A percentile compares a stretch with the other conserved stretches of the same genome.
phyloP scores from a whole-genome alignment of 2,888 invertebrate species.

The Nomada lathburiana region DNA sequence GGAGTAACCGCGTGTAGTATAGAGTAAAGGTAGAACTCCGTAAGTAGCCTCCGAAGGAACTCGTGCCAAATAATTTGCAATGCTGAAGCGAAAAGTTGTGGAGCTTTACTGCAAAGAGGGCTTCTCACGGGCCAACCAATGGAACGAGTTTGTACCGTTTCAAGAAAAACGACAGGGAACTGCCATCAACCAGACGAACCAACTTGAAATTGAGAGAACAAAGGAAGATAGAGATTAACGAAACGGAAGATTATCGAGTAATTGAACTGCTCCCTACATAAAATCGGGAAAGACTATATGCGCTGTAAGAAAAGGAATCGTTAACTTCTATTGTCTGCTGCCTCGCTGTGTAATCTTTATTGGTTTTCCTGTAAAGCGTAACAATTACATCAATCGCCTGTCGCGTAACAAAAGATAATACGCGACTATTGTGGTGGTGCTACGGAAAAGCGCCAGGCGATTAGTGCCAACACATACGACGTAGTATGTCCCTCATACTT shows the following conservation, averaged over 20 bases:
- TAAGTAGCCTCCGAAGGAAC: conserved; percentile 74
- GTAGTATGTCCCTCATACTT: too few relatives aligned
- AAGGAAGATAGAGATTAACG: conserved; percentile 52
- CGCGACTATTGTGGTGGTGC: too few relatives aligned
- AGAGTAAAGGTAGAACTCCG: conserved; percentile 16
- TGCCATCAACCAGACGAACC: conserved; percentile 49
- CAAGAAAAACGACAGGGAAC: conserved; percentile 30
- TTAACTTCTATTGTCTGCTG: too few relatives aligned
- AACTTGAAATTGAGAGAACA: conserved; percentile 25
- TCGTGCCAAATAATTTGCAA: conserved; percentile 82
- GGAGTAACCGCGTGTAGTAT: conserved; percentile 51
- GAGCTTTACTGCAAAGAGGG: conserved; percentile 68
- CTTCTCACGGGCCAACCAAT: conserved; percentile 55
- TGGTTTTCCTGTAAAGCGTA: too few relatives aligned
- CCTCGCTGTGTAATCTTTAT: too few relatives aligned
- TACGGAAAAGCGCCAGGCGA: too few relatives aligned
- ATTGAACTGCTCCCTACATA: conserved; percentile 44
- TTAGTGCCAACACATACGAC: too few relatives aligned
- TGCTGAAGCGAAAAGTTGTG: conserved; percentile 82
- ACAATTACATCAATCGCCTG: too few relatives aligned
- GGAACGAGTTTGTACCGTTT: conserved; percentile 50
- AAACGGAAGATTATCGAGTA: conserved; percentile 57
- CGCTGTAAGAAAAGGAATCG: not conserved
- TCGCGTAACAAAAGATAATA: too few relatives aligned
- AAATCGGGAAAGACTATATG: conserved; percentile 41